Conservation (phyloP, 2,888 invertebrate genomes). For the Metalampra italica region DNA sequence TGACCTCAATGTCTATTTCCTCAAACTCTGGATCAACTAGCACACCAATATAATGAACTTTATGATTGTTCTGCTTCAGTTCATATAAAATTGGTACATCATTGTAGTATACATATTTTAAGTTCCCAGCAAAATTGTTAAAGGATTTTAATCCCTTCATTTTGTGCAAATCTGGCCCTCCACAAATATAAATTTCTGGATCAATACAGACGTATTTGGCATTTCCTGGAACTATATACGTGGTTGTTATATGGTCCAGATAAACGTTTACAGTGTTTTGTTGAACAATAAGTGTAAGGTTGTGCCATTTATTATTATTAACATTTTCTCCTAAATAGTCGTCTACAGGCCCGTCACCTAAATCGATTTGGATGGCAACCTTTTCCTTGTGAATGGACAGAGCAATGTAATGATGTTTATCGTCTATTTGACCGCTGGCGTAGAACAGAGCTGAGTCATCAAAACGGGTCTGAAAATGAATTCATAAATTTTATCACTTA, state of each 20-base stretch:
- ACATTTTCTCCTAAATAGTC: constrained; percentile 83
- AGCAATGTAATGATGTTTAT: constrained; percentile 93
- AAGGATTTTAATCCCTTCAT: constrained; percentile 89
- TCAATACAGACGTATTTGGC: constrained; percentile 88
- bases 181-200: constrained; percentile 95
- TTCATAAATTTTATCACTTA: constrained; percentile 4
- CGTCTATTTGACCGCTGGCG: constrained; percentile 93
- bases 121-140: constrained; percentile 92
- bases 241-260: constrained; percentile 85
- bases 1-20: constrained; percentile 90
- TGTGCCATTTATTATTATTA: constrained; percentile 91
- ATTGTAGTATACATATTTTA: constrained; percentile 96
- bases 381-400: constrained; percentile 90
- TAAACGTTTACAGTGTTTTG: constrained; percentile 85
- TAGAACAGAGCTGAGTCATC: constrained; percentile 95
- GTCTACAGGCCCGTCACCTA: constrained; percentile 88
- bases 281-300: constrained; percentile 90
- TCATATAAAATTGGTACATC: constrained; percentile 95
- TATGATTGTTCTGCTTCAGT: constrained; percentile 89
- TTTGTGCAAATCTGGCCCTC: constrained; percentile 90
- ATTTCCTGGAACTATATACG: constrained; percentile 84
- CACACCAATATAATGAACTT: constrained; percentile 89
- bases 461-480: constrained; percentile 85
- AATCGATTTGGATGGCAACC: constrained; percentile 91
- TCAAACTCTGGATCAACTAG: constrained; percentile 87